Conservation (phyloP, 2,113 vertebrate genomes). For the Tetrax tetrax region DNA sequence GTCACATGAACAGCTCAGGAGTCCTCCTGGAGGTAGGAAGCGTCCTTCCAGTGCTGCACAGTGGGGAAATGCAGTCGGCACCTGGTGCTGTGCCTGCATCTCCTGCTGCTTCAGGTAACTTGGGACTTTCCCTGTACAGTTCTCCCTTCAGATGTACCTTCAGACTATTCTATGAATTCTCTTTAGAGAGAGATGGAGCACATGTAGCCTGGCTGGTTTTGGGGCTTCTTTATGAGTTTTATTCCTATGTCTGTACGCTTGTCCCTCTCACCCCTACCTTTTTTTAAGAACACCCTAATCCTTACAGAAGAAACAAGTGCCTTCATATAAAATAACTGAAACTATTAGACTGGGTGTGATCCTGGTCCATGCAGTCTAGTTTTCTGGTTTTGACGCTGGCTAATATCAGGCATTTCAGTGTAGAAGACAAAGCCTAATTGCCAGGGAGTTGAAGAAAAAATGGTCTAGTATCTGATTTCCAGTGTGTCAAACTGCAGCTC, state of each 20-base stretch:
- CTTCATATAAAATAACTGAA: neutral
- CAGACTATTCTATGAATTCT: neutral
- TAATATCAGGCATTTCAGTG: neutral
- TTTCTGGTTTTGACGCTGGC: neutral
- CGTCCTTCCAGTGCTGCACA: constrained; percentile 83
- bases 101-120: constrained; percentile 89
- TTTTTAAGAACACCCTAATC: neutral
- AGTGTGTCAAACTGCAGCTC: neutral
- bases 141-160: neutral
- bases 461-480: neutral
- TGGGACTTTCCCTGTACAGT: neutral
- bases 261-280: neutral
- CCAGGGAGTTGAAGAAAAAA: neutral
- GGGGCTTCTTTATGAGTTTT: neutral
- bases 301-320: neutral
- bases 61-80: constrained; percentile 85
- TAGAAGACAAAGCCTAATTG: neutral
- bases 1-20: constrained; percentile 76
- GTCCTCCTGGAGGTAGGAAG: constrained; percentile 90
- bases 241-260: neutral
- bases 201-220: neutral
- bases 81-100: constrained; percentile 80
- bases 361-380: neutral
- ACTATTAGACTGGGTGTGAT: neutral
- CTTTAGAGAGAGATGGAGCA: neutral